Evolutionary conservation across 30 jellyfish, hydroid and myxozoan species (phyloP), one percentile per base, ranked within the genome.

Genomic region (Hydractinia echinata): DNA sequence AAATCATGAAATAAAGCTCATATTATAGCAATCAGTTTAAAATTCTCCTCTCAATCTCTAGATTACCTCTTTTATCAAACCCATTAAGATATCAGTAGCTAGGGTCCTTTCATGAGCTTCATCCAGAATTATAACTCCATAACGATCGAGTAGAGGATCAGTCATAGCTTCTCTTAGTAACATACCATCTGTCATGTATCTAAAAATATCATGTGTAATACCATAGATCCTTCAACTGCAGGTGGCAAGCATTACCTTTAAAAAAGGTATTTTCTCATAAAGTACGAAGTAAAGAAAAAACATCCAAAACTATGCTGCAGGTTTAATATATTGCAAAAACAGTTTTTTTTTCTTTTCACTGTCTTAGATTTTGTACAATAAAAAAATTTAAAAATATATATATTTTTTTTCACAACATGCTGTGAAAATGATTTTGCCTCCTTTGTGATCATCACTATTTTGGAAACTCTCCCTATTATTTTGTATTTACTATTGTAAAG

Each of bases 171-270:
- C 99, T 62, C 99, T 81, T 85, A 95, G 86, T 92, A 95, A 84
- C 99, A 95, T 95, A 89, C 99, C 99, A 84, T 95, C 99, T 5
- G 99, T 95, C 97, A 95, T 87, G 91, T 95, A 94, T 84, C 99
- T 94, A 18, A 19, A 66, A 76, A 55, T 60, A 15, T 13, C 19
- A 14, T 60, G 19, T 2, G 1, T 16, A 60, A 15, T 60, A 16
- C 70, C 70, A 72, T 48, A 55, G 49, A 76, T n/a, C 8, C 44
- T 30, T 30, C 44, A 30, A 30, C 44, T 0, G 44, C 44, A 30
- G 44, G 44, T 30, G 44, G 44, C 44, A 30, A 30, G 44, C 44
- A 30, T 30, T 30, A 30, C 44, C 44, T 30, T 30, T 2, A 30
- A 30, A n/a, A n/a, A 30, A 30, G 44, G 44, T 30, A 30, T 30